A percentile compares a stretch with the other conserved stretches of the same genome.
Evolutionary conservation across 2,113 vertebrate species (phyloP).

Genomic region (Lamprotornis superbus): DNA sequence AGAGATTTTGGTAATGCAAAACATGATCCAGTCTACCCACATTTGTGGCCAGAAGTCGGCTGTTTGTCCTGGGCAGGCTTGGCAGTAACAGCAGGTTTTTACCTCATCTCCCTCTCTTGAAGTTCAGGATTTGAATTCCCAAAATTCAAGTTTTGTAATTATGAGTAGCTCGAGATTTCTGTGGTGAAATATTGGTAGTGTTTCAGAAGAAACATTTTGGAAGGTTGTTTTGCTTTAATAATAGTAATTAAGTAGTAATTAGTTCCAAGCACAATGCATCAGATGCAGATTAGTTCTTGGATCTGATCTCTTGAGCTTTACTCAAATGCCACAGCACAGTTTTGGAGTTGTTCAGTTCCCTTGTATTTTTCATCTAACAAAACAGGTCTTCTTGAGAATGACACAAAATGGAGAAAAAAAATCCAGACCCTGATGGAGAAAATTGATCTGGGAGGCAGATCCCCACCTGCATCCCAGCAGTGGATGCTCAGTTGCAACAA

Average conservation of each 20-base stretch:
- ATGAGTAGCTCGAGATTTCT: not conserved
- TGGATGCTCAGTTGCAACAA: not conserved
- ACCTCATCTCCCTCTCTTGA: not conserved
- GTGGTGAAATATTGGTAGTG: not conserved
- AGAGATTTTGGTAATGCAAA: not conserved
- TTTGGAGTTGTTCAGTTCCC: not conserved
- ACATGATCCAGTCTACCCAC: not conserved
- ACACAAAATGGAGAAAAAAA: not conserved
- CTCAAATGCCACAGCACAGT: not conserved
- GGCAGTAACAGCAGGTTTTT: not conserved
- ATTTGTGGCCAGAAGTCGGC: not conserved
- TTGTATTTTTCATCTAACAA: not conserved
- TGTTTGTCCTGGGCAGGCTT: not conserved
- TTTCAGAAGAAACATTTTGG: conserved; percentile 8
- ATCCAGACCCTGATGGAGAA: not conserved
- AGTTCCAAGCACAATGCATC: not conserved
- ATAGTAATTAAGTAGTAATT: not conserved
- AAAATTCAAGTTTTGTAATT: not conserved
- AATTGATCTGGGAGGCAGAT: not conserved
- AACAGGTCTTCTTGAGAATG: not conserved
- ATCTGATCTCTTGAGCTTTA: not conserved
- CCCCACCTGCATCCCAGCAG: not conserved
- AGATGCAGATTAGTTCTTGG: conserved; percentile 5
- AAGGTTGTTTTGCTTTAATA: conserved; percentile 5
- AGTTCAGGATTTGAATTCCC: not conserved